Percentiles rank a stretch among this genome's conserved stretches.
phyloP scores from a whole-genome alignment of 2,888 invertebrate genomes.

The Chaitophorus viminalis region DNA sequence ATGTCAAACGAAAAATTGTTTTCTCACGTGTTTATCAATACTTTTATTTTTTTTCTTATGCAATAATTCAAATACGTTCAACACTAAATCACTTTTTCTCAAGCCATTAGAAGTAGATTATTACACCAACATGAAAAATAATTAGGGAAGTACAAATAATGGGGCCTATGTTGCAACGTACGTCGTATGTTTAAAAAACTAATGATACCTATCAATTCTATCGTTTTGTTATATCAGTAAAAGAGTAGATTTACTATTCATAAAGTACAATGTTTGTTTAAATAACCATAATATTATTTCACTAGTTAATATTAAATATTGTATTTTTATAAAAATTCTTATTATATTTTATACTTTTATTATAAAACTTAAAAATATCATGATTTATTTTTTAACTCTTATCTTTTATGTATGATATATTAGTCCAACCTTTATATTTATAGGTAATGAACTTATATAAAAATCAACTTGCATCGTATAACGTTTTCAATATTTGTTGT shows the following conservation, averaged over 20 bases:
- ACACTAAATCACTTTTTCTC: slow-evolving; percentile 31
- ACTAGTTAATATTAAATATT: background rate
- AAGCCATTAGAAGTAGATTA: slow-evolving; percentile 46
- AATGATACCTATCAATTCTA: slow-evolving; percentile 28
- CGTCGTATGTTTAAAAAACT: slow-evolving; percentile 1
- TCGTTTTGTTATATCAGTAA: slow-evolving; percentile 44
- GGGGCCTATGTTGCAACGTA: slow-evolving; percentile 44
- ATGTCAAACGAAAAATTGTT: slow-evolving; percentile 26
- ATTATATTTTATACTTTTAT: background rate
- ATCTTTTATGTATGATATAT: too few relatives aligned
- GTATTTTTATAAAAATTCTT: background rate
- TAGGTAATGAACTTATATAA: too few relatives aligned
- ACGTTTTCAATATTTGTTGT: background rate
- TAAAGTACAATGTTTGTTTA: background rate
- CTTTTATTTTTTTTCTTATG: slow-evolving; percentile 22
- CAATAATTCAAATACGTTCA: background rate
- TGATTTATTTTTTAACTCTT: too few relatives aligned
- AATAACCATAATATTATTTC: slow-evolving; percentile 2
- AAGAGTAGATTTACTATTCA: background rate
- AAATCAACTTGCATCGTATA: background rate
- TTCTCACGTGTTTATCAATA: slow-evolving; percentile 38
- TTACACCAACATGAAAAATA: slow-evolving; percentile 1
- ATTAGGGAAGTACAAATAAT: slow-evolving; percentile 46
- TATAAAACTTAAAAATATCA: background rate
- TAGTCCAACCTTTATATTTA: too few relatives aligned